phyloP scores from a whole-genome alignment of 1,140 invertebrate species.

The Pogonus chalceus region DNA sequence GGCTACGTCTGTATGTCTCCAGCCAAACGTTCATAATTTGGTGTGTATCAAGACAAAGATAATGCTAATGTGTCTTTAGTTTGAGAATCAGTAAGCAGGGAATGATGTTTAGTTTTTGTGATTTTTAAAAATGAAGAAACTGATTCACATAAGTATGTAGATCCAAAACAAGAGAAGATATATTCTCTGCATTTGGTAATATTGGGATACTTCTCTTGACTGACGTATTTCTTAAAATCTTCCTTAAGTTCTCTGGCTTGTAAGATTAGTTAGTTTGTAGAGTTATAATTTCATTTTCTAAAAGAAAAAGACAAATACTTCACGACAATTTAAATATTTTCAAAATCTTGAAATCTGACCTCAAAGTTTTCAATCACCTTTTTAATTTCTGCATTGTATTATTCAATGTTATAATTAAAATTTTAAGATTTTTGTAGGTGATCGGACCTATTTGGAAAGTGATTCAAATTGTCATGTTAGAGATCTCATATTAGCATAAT shows the following conservation, averaged over 20 bases:
- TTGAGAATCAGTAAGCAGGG: too few species aligned
- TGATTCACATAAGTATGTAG: slow-evolving; percentile 28
- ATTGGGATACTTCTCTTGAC: slow-evolving; percentile 27
- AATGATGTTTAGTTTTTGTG: too few species aligned
- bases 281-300: slow-evolving; percentile 27
- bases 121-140: too few species aligned
- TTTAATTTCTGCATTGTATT: slow-evolving; percentile 14
- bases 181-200: slow-evolving; percentile 28
- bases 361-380: slow-evolving; percentile 11
- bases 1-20: too few species aligned
- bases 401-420: slow-evolving; percentile 14
- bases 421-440: slow-evolving; percentile 16
- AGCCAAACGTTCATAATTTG: too few species aligned
- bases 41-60: too few species aligned
- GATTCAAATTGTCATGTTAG: too few species aligned
- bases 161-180: slow-evolving; percentile 25
- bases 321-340: slow-evolving; percentile 5
- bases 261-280: too few species aligned
- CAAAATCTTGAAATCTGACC: too few species aligned
- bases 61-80: too few species aligned
- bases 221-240: slow-evolving; percentile 27
- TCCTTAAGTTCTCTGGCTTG: slow-evolving; percentile 19
- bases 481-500: too few species aligned
- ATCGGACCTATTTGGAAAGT: too few species aligned
- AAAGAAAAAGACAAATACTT: slow-evolving; percentile 20